Conservation (phyloP, 2,113 vertebrate species). For the Merops nubicus region DNA sequence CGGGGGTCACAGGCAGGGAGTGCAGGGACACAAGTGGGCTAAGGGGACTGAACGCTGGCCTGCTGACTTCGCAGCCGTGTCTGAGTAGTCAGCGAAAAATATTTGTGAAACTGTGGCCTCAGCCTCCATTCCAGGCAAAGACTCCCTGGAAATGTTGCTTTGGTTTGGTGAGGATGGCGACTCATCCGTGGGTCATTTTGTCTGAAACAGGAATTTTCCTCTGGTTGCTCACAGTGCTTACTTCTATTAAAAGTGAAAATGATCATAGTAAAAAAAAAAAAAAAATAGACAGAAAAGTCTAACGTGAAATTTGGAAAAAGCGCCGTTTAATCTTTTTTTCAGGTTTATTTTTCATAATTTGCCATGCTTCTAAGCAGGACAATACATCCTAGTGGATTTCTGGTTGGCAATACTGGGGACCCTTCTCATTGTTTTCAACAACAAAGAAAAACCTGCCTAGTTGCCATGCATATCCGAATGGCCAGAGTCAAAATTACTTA, state of each 20-base stretch:
- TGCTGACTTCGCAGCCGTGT: background rate
- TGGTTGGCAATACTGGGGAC: background rate
- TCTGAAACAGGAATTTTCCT: background rate
- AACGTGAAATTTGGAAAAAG: background rate
- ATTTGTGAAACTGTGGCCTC: background rate
- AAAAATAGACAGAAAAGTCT: background rate
- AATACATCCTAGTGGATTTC: background rate
- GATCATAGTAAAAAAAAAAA: background rate
- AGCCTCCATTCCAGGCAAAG: background rate
- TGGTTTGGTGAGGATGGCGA: background rate
- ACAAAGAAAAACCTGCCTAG: constrained; percentile 58
- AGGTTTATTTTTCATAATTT: background rate
- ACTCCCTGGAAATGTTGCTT: background rate
- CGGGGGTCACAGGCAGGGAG: too few species aligned
- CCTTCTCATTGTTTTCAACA: constrained; percentile 52
- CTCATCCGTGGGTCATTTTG: background rate
- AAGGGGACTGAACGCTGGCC: too few species aligned
- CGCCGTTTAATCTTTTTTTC: background rate
- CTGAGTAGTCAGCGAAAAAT: background rate
- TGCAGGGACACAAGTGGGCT: background rate
- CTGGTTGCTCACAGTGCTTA: background rate
- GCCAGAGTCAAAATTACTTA: constrained; percentile 11
- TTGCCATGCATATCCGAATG: background rate
- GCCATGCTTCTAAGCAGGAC: background rate
- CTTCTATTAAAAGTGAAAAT: background rate